A percentile compares a stretch with the other conserved stretches of the same genome.
These are phyloP conservation scores for Otolemur crassicaudatus DNA, from an alignment of 2,797 vertebrate genomes.

Conservation along the genomic window DNA sequence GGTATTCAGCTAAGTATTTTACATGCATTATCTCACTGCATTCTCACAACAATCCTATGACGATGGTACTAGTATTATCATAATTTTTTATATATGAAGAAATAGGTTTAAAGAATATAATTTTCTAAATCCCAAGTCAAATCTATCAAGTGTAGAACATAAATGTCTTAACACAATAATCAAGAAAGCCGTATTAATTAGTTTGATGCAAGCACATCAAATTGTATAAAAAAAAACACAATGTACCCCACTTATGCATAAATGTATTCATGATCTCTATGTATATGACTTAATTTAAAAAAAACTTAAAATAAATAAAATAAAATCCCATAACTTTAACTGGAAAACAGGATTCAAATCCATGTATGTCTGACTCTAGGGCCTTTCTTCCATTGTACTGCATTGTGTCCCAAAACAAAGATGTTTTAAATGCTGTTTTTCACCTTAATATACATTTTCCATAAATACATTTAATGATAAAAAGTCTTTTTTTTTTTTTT, in stretches of 20 bases:
- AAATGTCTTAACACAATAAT: too few relatives aligned
- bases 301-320: too few relatives aligned
- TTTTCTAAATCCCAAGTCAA: too few relatives aligned
- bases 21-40: not conserved
- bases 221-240: too few relatives aligned
- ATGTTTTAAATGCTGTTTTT: not conserved
- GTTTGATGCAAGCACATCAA: too few relatives aligned
- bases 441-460: not conserved
- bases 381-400: not conserved
- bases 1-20: not conserved
- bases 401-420: not conserved
- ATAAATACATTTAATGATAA: not conserved
- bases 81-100: not conserved
- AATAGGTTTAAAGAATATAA: not conserved
- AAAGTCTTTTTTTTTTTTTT: not conserved
- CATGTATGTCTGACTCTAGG: not conserved
- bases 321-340: not conserved
- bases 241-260: too few relatives aligned
- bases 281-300: too few relatives aligned
- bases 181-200: too few relatives aligned
- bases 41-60: not conserved
- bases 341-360: not conserved
- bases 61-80: not conserved
- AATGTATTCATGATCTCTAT: too few relatives aligned
- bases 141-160: too few relatives aligned